Evolutionary conservation across 2,113 vertebrate genomes (phyloP).

Genomic region (Percopsis transmontana): DNA sequence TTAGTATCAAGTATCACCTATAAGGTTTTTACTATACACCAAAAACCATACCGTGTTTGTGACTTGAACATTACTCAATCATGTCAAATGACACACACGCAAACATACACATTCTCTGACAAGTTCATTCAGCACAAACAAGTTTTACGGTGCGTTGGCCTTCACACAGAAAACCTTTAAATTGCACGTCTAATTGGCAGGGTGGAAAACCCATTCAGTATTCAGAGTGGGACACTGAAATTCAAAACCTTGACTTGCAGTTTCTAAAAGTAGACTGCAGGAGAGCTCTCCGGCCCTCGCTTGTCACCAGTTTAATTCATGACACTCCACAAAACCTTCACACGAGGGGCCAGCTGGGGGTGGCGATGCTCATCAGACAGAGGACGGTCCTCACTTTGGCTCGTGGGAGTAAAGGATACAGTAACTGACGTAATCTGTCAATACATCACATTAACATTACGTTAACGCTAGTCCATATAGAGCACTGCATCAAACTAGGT

Average conservation of each 20-base stretch:
- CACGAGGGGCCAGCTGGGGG: constrained; percentile 22
- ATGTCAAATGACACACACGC: not conserved
- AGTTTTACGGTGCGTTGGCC: constrained; percentile 21
- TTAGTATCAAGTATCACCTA: not conserved
- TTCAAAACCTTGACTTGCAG: constrained; percentile 80
- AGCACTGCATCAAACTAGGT: too few species aligned
- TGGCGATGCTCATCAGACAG: constrained; percentile 18
- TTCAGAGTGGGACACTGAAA: constrained; percentile 69
- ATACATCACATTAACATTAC: too few species aligned
- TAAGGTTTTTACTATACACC: not conserved
- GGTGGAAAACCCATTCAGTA: constrained; percentile 75
- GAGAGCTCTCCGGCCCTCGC: constrained; percentile 54
- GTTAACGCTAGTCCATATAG: too few species aligned
- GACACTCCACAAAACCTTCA: constrained; percentile 45
- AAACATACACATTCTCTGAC: not conserved
- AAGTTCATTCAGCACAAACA: constrained; percentile 10
- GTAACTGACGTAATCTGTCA: too few species aligned
- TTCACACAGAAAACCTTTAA: constrained; percentile 41
- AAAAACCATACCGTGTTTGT: too few species aligned
- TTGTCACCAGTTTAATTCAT: constrained; percentile 74
- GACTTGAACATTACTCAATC: too few species aligned
- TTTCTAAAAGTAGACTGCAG: constrained; percentile 82
- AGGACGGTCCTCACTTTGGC: too few species aligned
- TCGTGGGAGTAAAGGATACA: too few species aligned
- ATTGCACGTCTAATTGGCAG: constrained; percentile 64